Base-by-base conservation (phyloP, 2,113 vertebrate genomes). In the Onychorhynchus coronatus region DNA sequence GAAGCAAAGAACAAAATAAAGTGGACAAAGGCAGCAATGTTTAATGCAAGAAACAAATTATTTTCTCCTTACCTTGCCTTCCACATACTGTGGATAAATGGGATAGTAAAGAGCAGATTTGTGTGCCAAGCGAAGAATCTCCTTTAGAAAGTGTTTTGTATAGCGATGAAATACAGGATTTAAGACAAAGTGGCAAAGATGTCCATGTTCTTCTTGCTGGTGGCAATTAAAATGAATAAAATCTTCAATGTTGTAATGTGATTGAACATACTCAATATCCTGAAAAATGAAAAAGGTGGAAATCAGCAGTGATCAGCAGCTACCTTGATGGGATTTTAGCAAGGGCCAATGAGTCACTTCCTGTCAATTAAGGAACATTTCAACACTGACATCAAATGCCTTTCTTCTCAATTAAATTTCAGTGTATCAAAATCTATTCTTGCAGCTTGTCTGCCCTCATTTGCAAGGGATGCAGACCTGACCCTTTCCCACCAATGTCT, bases 161-260 rank as follows among this genome's bases (percentile, higher is more conserved):
- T 98, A 98, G 94, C 97, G 98, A 50, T 93, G 98, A 96, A 99
- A 98, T 89, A 96, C 73, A 21, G 98, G 98, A 63, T 97, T 98
- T 80, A 99, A 94, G 71, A 97, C 94, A 52, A 99, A 98, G 94
- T 99, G 99, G 74, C 96, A 96, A 9, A 99, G 87, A 74, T 96
- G 98, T 8, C 98, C 99, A 19, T 99, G 99, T 65, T 99, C 99
- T 58, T 99, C 98, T 5, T 56, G 93, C 94, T 98, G 90, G 90
- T 99, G 96, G 39, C 98, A 93, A 93, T 95, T 98, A 95, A 98
- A 99, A 89, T 99, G 96, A 96, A 99, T 98, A 93, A 99, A 99
- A 92, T 98, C 98, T 95, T 99, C 99, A 8, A 99, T 98, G 95
- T 98, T 98, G 97, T 98, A 99, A 97, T 98, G 98, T 16, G 99